Base-by-base conservation (phyloP, 2,888 invertebrate genomes). In the Aporophyla lueneburgensis region DNA sequence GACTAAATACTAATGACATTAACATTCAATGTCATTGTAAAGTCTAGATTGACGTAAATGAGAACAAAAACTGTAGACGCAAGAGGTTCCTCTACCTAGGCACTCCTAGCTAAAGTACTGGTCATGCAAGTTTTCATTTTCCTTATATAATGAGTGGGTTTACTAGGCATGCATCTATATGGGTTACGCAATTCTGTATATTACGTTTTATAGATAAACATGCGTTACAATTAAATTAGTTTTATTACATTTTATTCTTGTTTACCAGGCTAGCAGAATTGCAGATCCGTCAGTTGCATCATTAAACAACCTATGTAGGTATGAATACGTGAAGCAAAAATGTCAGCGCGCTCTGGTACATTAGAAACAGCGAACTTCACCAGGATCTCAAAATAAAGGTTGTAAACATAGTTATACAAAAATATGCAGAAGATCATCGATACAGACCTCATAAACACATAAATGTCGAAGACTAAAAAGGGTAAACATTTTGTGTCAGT, bases 61-160 rank as follows among this genome's bases (percentile, higher is more conserved):
- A 43, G 1, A 54, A 40, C n/a, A 79, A 78, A 79, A 65, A 73
- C 19, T 2, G 24, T 24, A n/a, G 7, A 53, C 24, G 53, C 63
- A 65, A 58, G n/a, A 51, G 33, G 12, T 59, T 21, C 7, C 49
- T 49, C 49, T 16, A 49, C 49, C 27, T 43, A 16, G 12, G 16
- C 46, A 58, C 3, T 16, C 19, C 6, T 51, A 27, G 7, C 27
- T 12, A 0, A 24, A 49, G 2, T 73, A 78, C 66, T 49, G 14
- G 66, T 54, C 21, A 33, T 33, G 7, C 46, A 2, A 74, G 74
- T 79, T 67, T 51, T 43, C 19, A 33, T 79, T 78, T 78, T 79
- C 66, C 80, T 79, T 9, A 16, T 73, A 24, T 6, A 7, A 70
- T 51, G 14, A 46, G 19, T 59, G 5, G 12, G 2, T 71, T 33